Evolutionary conservation across 2,113 vertebrate species (phyloP).

Genomic region (Ceuthmochares aereus): DNA sequence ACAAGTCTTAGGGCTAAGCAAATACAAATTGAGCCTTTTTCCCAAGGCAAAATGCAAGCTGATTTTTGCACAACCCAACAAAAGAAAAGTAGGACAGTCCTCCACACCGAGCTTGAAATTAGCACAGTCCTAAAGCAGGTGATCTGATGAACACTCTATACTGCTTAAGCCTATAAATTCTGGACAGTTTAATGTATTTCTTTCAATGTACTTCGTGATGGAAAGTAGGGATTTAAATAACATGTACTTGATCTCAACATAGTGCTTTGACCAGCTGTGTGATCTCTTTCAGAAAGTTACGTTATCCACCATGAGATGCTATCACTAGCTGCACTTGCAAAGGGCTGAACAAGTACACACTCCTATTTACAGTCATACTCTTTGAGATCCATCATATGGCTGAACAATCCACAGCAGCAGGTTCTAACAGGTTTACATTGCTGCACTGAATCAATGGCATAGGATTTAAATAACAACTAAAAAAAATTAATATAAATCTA

Average conservation of each 20-base stretch:
- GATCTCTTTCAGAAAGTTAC: background rate
- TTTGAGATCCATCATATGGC: background rate
- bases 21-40: conserved; percentile 48
- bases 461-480: background rate
- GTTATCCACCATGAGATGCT: background rate
- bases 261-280: background rate
- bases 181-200: background rate
- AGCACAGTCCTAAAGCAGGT: background rate
- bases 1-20: conserved; percentile 40
- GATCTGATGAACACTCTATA: background rate
- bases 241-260: background rate
- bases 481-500: background rate
- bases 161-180: background rate
- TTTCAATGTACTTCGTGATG: background rate
- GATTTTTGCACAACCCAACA: conserved; percentile 27
- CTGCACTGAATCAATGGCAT: background rate
- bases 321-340: background rate
- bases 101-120: background rate
- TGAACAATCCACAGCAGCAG: background rate
- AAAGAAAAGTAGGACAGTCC: conserved; percentile 44
- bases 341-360: background rate
- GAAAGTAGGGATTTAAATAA: background rate
- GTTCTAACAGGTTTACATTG: background rate
- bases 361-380: background rate
- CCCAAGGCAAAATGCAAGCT: conserved; percentile 44